Conservation (phyloP, 2,797 vertebrate genomes). For the Pipistrellus nathusii region DNA sequence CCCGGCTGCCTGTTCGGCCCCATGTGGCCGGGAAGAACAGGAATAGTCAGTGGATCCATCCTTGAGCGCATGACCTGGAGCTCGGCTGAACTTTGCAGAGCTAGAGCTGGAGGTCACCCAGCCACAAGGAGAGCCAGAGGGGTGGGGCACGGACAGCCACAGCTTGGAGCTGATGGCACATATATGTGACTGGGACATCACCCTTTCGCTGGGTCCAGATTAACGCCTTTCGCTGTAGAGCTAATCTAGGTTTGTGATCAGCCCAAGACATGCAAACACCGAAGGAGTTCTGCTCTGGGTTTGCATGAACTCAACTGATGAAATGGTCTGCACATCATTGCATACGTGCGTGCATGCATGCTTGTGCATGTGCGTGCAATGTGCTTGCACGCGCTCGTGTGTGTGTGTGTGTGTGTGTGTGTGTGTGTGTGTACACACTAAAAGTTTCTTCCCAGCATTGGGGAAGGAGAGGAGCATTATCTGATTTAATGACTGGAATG, state of each 20-base stretch:
- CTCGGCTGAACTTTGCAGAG: not conserved
- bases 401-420: not conserved
- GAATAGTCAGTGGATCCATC: not conserved
- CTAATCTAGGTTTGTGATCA: conserved; percentile 47
- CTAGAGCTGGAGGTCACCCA: not conserved
- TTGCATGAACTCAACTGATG: not conserved
- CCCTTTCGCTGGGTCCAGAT: not conserved
- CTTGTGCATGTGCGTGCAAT: not conserved
- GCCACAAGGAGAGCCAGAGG: not conserved
- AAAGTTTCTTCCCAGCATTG: not conserved
- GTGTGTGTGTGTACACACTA: not conserved
- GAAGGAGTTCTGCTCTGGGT: conserved; percentile 14
- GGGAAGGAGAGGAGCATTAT: not conserved
- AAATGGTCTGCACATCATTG: not conserved
- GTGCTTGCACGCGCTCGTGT: not conserved
- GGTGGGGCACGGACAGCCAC: not conserved
- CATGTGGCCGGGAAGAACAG: not conserved
- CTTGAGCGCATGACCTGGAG: not conserved
- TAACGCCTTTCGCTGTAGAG: not conserved
- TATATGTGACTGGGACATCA: not conserved
- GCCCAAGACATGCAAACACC: not conserved
- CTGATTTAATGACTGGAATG: not conserved
- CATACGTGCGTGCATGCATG: too few relatives aligned
- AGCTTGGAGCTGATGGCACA: not conserved
- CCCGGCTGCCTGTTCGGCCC: not conserved